Evolutionary conservation across 1,140 invertebrate genomes (phyloP), one percentile per base, ranked within the genome.

Genomic region (Aphelenchoides fujianensis): DNA sequence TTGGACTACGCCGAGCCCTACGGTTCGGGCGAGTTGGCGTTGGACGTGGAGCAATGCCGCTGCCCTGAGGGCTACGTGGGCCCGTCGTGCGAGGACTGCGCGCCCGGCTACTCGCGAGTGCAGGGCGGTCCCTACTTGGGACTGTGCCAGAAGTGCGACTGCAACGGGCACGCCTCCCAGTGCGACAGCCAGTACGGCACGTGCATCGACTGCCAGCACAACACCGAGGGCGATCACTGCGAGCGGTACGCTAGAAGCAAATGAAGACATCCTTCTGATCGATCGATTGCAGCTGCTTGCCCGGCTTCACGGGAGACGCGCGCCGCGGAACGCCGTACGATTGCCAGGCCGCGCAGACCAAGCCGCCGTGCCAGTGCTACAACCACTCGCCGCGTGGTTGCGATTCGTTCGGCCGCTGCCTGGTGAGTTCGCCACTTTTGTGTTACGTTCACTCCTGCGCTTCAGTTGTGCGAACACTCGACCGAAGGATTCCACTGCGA

Each of bases 401-500:
- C 68, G 82, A 83, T 61, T 81, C 81, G 23, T 84, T 77, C 71
- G 83, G 82, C 55, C 68, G 82, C 35, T 83, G 82, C 62, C 57
- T 83, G 54, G 77, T 83, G 41, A 57, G 59, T 69, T 7, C 9
- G 19, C 19, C 19, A 2, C 23, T 1, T 23, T 12, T 30, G 3
- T 41, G 30, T 54, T 2, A 7, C 32, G 12, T 30, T 28, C n/a
- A 64, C 27, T 35, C 69, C 54, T n/a, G n/a, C 35, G 37, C 12
- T 69, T 79, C 59, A 79, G 79, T 69, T 83, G 9, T 98, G 97
- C 84, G 90, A 94, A 76, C 91, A 98, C 85, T 95, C 98, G 82
- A 98, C 97, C 0, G 90, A 90, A 28, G 96, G 97, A 9, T 91
- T 92, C 64, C 95, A 95, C 74, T 99, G 96, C 85, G 92, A 95